Base-by-base conservation (phyloP, 35 echinoderm and acorn worm genomes). In the Apostichopus californicus region DNA sequence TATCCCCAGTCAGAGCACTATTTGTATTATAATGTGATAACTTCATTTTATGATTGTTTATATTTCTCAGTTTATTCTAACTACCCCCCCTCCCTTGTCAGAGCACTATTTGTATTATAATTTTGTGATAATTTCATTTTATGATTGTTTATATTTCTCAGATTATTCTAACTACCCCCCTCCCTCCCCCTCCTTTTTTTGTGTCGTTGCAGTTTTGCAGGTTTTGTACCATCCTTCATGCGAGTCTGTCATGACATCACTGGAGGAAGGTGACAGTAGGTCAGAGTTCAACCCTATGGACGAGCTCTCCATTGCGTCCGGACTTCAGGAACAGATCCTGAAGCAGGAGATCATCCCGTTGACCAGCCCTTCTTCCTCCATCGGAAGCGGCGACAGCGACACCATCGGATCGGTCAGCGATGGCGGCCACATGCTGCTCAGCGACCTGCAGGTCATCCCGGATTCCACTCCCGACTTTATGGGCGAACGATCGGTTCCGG, bases 391-490 rank as follows among this genome's bases (percentile, higher is more conserved):
- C 4, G 86, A 89, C 8, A 89, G 61, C 6, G 86, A 73, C 14
- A 59, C 55, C 17, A 21, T 85, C 10, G 86, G 61, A 3, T 89
- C 86, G 9, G 11, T 52, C n/a, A 64, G 25, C 8, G 86, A 89
- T 3, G 72, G 22, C 64, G 72, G 22, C 64, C 57, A 64, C 12
- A 9, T 22, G 13, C 21, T 72, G n/a, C 86, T 91, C n/a, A 91
- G 8, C 5, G 77, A 91, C 73, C 20, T 91, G 22, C 89, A 66
- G 1, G 77, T 79, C 15, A 78, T 79, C n/a, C 54, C 72, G 21
- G 89, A 91, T 54, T 1, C 55, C 6, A 91, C 89, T 5, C 89
- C 89, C 18, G 89, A 91, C 12, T 91, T 79, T 15, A 91, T 91
- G 89, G 77, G 89, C 56, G 72, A 91, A 12, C 34, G 55, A 46